Evolutionary conservation across 2,888 invertebrate species (phyloP).

Genomic region (Euzetes globulus): DNA sequence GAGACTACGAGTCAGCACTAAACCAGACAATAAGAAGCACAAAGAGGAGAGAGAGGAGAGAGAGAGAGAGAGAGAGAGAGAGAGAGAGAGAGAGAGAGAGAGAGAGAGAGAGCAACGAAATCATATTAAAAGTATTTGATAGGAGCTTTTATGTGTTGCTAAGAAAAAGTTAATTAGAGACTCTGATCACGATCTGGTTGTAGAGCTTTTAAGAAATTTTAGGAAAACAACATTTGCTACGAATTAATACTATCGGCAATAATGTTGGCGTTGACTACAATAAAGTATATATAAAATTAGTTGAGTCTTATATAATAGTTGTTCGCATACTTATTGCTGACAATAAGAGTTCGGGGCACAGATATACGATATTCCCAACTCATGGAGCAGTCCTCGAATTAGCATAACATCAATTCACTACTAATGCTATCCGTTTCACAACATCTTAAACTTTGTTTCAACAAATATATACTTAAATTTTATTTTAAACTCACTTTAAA

Average conservation of each 20-base stretch:
- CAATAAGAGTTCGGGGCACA: not conserved
- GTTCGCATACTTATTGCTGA: constrained; percentile 23
- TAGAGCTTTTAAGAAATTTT: constrained; percentile 29
- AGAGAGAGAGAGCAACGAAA: not conserved
- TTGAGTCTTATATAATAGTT: not conserved
- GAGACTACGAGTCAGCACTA: too few species aligned
- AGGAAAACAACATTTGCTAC: constrained; percentile 17
- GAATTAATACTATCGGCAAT: constrained; percentile 25
- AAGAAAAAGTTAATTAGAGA: constrained; percentile 29
- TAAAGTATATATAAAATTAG: constrained; percentile 24
- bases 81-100: constrained; percentile 2
- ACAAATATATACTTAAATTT: constrained; percentile 5
- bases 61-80: constrained; percentile 9
- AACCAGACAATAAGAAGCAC: too few species aligned
- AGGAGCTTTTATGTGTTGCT: constrained; percentile 24
- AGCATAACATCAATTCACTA: constrained; percentile 18
- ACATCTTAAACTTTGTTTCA: constrained; percentile 14
- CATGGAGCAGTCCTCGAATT: not conserved
- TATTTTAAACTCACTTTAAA: constrained; percentile 3
- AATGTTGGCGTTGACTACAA: constrained; percentile 23
- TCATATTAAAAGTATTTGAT: not conserved
- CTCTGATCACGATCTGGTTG: constrained; percentile 12
- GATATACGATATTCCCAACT: constrained; percentile 19
- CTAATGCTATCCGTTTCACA: constrained; percentile 7
- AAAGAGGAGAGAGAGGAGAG: not conserved